Base-by-base conservation (phyloP, 2,888 invertebrate genomes). In the Yponomeuta plumbellus region DNA sequence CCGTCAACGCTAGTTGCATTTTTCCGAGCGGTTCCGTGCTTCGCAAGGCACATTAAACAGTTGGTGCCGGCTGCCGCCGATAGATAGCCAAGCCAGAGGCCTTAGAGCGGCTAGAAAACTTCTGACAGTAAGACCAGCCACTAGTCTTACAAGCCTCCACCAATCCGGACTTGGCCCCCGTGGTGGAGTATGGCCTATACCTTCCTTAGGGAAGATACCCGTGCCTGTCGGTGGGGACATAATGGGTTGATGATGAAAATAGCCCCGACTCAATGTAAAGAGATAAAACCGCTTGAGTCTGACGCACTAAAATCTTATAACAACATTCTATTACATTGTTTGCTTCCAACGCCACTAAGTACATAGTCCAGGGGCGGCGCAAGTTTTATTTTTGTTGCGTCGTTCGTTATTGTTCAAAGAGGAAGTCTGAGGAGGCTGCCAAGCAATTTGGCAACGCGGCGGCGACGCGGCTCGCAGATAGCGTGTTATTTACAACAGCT, bases 361-460 rank as follows among this genome's bases (percentile, higher is more conserved):
- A 52, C 44, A 52, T 22, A n/a, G 21, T 21, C 26, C 65, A 65
- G 69, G 69, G 72, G 71, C 69, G 71, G 75, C 75, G 76, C 76
- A 77, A 75, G 76, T 78, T 82, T 79, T 81, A 78, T 83, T 83
- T 83, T 81, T 80, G 68, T 70, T 80, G 80, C 81, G 81, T 85
- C 84, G 76, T 82, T 80, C 78, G 80, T 86, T 83, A 84, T 86
- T 87, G 86, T 87, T 87, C 87, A 86, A 86, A 83, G 83, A 81
- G 86, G 84, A 85, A 85, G 84, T 84, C 84, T 84, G 83, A 85
- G 83, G 77, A 85, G 83, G 83, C 76, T 88, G 89, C 87, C 88
- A 88, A 88, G 88, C 83, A 85, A 87, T 89, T 88, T 87, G 88
- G 88, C 89, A 85, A 79, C 72, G 80, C 78, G 76, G 80, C 59